Evolutionary conservation across 2,113 vertebrate species (phyloP).

Genomic region (Psophia crepitans): DNA sequence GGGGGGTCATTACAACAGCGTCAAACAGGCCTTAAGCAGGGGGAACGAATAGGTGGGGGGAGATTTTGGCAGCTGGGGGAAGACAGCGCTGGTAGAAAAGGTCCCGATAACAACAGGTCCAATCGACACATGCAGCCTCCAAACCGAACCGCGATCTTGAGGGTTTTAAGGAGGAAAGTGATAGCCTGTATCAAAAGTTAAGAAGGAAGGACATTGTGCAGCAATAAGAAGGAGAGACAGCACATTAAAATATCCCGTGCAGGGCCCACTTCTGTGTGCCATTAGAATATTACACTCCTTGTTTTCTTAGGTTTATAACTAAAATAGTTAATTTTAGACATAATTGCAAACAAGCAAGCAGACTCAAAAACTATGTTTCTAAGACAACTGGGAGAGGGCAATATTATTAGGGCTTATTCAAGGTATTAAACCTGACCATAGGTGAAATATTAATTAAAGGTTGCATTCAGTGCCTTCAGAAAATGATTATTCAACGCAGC

Average conservation of each 20-base stretch:
- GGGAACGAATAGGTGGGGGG: not conserved
- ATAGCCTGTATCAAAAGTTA: not conserved
- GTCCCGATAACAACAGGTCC: not conserved
- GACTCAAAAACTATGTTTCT: not conserved
- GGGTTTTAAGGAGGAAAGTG: not conserved
- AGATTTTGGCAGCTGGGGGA: not conserved
- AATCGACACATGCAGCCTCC: rapidly evolving
- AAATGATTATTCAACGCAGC: constrained; percentile 54
- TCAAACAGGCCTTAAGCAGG: constrained; percentile 15
- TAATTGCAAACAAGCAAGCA: not conserved
- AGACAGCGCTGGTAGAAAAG: not conserved
- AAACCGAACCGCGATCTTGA: not conserved
- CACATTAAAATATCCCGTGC: not conserved
- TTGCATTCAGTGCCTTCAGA: constrained; percentile 38
- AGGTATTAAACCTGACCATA: not conserved
- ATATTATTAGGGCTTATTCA: constrained; percentile 53
- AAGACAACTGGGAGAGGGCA: not conserved
- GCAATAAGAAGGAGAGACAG: not conserved
- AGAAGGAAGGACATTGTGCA: not conserved
- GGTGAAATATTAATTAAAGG: constrained; percentile 68
- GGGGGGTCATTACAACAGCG: not conserved
- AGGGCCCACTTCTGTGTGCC: not conserved
- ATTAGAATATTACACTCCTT: not conserved
- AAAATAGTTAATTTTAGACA: constrained; percentile 13
- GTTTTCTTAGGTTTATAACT: not conserved